phyloP scores from a whole-genome alignment of 1,140 invertebrate genomes.

The Bombus superbus region DNA sequence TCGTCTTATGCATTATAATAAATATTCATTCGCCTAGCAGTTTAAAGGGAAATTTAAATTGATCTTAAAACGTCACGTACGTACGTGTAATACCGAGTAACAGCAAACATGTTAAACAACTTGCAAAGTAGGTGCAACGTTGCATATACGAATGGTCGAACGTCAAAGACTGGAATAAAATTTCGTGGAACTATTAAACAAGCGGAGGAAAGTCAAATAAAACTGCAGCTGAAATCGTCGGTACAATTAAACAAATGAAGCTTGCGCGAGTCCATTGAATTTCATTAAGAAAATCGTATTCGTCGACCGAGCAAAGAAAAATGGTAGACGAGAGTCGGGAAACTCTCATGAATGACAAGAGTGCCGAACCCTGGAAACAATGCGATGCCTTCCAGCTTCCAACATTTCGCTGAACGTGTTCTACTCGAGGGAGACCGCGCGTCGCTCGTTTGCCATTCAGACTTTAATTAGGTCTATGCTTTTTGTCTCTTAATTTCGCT shows the following conservation, averaged over 20 bases:
- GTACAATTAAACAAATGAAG: conserved; percentile 10
- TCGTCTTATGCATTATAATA: no score
- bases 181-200: not conserved
- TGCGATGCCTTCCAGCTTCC: not conserved
- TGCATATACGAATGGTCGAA: no score
- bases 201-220: not conserved
- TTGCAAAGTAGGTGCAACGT: no score
- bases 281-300: conserved; percentile 14
- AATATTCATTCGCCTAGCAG: no score
- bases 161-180: not conserved
- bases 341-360: no score
- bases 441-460: conserved; percentile 31
- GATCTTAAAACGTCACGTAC: no score
- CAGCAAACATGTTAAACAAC: no score
- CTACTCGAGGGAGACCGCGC: not conserved
- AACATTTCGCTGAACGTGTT: conserved; percentile 5
- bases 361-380: not conserved
- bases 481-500: conserved; percentile 34
- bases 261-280: not conserved
- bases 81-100: no score
- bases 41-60: no score
- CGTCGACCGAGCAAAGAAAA: not conserved
- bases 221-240: no score
- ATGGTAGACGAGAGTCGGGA: not conserved
- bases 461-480: conserved; percentile 37